Evolutionary conservation across 2,113 vertebrate species (phyloP).

Genomic region (Micronisus gabar): DNA sequence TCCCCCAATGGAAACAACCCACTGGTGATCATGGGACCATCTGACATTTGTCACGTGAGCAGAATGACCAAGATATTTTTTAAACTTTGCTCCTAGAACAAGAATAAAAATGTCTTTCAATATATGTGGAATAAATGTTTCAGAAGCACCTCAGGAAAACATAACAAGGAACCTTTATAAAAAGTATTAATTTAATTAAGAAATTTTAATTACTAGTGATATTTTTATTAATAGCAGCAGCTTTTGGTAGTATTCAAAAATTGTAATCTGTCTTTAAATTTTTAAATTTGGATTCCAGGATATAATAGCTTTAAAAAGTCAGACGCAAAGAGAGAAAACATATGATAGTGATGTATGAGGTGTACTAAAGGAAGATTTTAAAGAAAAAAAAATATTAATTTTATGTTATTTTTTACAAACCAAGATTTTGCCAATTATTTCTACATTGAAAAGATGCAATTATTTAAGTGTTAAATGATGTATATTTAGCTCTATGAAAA

Average conservation of each 20-base stretch:
- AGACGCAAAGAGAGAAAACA: background rate
- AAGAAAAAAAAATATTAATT: background rate
- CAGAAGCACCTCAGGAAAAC: background rate
- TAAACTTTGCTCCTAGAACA: conserved; percentile 92
- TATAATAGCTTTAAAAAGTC: background rate
- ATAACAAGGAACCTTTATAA: background rate
- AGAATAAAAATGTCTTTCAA: conserved; percentile 19
- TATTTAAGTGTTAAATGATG: background rate
- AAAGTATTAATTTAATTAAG: background rate
- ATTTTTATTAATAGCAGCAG: background rate
- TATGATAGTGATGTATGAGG: background rate
- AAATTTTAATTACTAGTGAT: background rate
- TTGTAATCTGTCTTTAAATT: background rate
- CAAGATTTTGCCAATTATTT: background rate
- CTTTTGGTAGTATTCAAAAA: background rate
- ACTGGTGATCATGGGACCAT: conserved; percentile 98
- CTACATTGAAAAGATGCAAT: background rate
- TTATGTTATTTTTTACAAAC: background rate
- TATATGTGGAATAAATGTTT: background rate
- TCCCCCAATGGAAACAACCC: conserved; percentile 96
- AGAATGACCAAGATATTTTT: conserved; percentile 96
- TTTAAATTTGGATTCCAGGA: background rate
- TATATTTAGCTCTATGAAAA: background rate
- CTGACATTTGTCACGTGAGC: conserved; percentile 94
- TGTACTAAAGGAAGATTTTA: background rate